phyloP scores from a whole-genome alignment of 2,797 vertebrate genomes.

The Aratinga solstitialis region DNA sequence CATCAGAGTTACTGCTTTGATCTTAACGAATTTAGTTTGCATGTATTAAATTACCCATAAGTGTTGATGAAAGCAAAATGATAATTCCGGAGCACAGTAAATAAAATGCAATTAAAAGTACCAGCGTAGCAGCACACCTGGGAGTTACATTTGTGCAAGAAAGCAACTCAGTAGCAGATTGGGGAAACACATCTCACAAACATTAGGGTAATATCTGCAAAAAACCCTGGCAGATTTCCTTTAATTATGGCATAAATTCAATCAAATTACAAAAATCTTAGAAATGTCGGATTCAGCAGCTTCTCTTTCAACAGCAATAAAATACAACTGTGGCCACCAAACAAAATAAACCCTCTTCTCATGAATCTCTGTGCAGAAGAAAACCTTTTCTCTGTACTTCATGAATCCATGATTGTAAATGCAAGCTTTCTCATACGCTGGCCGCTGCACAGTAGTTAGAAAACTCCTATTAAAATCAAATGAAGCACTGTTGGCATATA shows the following conservation, averaged over 20 bases:
- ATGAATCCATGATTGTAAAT: neutral
- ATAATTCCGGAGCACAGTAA: slow-evolving; percentile 45
- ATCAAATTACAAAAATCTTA: neutral
- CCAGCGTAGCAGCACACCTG: neutral
- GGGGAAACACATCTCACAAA: slow-evolving; percentile 13
- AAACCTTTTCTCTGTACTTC: neutral
- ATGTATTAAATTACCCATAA: slow-evolving; percentile 25
- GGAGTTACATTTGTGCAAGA: slow-evolving; percentile 24
- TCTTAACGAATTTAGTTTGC: slow-evolving; percentile 4
- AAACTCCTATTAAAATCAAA: neutral
- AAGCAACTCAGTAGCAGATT: slow-evolving; percentile 19
- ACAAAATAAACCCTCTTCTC: neutral
- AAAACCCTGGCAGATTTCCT: slow-evolving; percentile 1
- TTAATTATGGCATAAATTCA: slow-evolving; percentile 30
- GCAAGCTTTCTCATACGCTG: neutral
- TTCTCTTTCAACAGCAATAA: neutral
- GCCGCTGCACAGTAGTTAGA: neutral
- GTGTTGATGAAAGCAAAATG: slow-evolving; percentile 56
- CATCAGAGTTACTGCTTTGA: neutral
- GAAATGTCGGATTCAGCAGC: neutral
- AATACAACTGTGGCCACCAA: neutral
- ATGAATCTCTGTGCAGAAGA: neutral
- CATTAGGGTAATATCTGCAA: neutral
- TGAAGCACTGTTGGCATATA: neutral
- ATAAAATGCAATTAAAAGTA: slow-evolving; percentile 57